These are phyloP conservation scores for Anomalospiza imberbis DNA, from an alignment of 2,797 vertebrate species.

Conservation along the genomic window DNA sequence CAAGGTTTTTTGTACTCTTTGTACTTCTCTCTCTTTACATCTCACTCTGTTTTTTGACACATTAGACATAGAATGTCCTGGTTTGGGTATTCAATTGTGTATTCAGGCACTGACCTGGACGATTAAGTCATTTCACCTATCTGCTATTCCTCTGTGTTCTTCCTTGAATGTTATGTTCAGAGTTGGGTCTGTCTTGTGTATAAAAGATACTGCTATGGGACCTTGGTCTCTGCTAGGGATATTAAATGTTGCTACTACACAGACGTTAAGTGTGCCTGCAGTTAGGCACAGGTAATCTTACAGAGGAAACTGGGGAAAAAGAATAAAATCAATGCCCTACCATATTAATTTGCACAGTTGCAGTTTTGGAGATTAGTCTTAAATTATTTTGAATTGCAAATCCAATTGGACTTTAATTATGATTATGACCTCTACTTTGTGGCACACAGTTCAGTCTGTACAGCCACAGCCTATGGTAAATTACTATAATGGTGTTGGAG, in stretches of 20 bases:
- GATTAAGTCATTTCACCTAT: background rate
- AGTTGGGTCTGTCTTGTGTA: background rate
- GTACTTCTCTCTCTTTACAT: background rate
- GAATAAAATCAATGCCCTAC: background rate
- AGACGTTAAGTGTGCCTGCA: background rate
- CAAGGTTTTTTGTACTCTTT: background rate
- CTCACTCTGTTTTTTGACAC: background rate
- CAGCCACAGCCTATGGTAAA: background rate
- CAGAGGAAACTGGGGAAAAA: background rate
- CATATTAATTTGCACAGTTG: background rate
- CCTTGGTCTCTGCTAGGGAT: background rate
- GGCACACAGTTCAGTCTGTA: background rate
- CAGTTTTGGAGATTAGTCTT: slow-evolving; percentile 32
- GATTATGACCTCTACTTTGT: slow-evolving; percentile 5
- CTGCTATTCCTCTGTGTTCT: background rate
- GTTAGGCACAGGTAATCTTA: background rate
- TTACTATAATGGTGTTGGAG: background rate
- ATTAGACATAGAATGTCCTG: background rate
- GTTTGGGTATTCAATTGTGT: background rate
- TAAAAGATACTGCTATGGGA: background rate
- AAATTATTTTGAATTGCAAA: slow-evolving; percentile 53
- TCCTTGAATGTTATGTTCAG: background rate
- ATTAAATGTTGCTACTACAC: background rate
- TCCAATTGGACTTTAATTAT: slow-evolving; percentile 11
- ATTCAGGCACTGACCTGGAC: background rate